These are phyloP conservation scores for Hydractinia echinata DNA, from an alignment of 30 jellyfish, hydroid and myxozoan genomes.

Conservation along the genomic window DNA sequence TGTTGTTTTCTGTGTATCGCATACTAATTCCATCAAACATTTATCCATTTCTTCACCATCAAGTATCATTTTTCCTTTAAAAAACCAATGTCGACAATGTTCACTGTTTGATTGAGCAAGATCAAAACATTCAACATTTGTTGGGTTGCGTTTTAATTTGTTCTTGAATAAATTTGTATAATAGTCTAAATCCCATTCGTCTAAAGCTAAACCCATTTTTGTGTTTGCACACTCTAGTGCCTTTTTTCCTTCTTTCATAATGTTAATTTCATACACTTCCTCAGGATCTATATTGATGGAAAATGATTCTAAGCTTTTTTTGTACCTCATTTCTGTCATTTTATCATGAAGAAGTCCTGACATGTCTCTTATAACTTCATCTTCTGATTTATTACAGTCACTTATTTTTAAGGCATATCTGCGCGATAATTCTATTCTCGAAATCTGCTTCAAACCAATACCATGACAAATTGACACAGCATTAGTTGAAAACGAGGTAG, in stretches of 20 bases:
- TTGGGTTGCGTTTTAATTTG: conserved; percentile 61
- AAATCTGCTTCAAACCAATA: conserved; percentile 54
- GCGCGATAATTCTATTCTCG: conserved; percentile 59
- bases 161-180: conserved; percentile 51
- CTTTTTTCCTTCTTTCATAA: conserved; percentile 37
- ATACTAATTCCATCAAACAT: conserved; percentile 69
- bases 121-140: conserved; percentile 89
- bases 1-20: conserved; percentile 51
- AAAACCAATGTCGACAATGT: conserved; percentile 92
- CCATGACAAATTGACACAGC: conserved; percentile 78
- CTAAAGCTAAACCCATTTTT: conserved; percentile 66
- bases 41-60: conserved; percentile 47
- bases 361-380: neutral
- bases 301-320: conserved; percentile 45
- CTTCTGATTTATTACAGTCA: neutral
- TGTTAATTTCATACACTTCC: conserved; percentile 60
- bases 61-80: conserved; percentile 64
- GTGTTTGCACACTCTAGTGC: conserved; percentile 64
- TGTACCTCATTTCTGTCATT: conserved; percentile 75
- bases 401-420: conserved; percentile 39
- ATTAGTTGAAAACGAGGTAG: conserved; percentile 83
- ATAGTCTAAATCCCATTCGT: conserved; percentile 67
- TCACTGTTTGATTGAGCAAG: conserved; percentile 89
- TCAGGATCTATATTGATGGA: conserved; percentile 38
- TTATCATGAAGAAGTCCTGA: conserved; percentile 56